Evolutionary conservation across 2,797 vertebrate species (phyloP).

Genomic region (Xenopus petersii): DNA sequence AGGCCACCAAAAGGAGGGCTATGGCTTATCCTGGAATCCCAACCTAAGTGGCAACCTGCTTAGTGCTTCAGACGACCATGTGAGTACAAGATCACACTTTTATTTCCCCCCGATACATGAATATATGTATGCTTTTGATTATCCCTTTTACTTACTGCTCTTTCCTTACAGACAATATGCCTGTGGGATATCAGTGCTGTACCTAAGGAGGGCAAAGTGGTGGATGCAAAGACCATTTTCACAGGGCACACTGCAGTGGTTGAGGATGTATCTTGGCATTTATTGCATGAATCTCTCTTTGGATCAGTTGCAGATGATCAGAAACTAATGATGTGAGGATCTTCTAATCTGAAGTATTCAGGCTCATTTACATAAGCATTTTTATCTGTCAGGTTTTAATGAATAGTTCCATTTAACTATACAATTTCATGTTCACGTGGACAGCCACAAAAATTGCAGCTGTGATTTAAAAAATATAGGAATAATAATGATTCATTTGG

Average conservation of each 20-base stretch:
- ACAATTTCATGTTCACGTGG: too few species aligned
- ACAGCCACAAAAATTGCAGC: too few species aligned
- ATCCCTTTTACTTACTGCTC: too few species aligned
- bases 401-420: too few species aligned
- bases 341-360: too few species aligned
- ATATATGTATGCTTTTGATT: too few species aligned
- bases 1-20: conserved; percentile 96
- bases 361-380: too few species aligned
- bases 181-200: conserved; percentile 96
- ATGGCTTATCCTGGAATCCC: conserved; percentile 96
- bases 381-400: too few species aligned
- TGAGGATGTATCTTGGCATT: conserved; percentile 95
- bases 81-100: conserved; percentile 58
- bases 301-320: conserved; percentile 96
- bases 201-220: conserved; percentile 94
- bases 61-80: conserved; percentile 96
- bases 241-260: conserved; percentile 95
- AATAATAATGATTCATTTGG: too few species aligned
- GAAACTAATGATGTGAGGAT: conserved; percentile 93
- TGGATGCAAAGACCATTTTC: conserved; percentile 97
- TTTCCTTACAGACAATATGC: conserved; percentile 83
- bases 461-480: too few species aligned
- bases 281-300: conserved; percentile 93
- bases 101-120: too few species aligned
- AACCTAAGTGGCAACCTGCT: conserved; percentile 93